Evolutionary conservation across 1,140 invertebrate species (phyloP).

Genomic region (Heliothis subflexa): DNA sequence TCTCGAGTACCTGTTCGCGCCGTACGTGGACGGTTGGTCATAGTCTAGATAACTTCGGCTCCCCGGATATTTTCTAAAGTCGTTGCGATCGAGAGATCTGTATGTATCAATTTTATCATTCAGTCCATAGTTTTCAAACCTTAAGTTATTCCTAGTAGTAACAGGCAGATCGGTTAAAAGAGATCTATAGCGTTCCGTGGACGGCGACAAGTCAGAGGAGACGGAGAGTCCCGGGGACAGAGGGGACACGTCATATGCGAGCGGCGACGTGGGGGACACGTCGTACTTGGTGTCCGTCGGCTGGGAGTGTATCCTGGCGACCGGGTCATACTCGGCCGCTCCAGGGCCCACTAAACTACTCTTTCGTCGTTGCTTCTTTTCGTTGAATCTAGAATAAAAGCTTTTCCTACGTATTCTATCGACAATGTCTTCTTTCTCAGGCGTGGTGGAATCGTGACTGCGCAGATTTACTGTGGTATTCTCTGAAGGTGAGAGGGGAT

Average conservation of each 20-base stretch:
- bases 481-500: slow-evolving; percentile 62
- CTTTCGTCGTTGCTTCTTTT: slow-evolving; percentile 89
- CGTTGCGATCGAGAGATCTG: slow-evolving; percentile 81
- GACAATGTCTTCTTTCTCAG: slow-evolving; percentile 90
- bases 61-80: slow-evolving; percentile 78
- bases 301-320: slow-evolving; percentile 79
- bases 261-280: slow-evolving; percentile 76
- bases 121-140: slow-evolving; percentile 71
- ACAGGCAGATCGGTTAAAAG: slow-evolving; percentile 71
- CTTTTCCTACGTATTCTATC: slow-evolving; percentile 95
- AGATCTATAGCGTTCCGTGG: slow-evolving; percentile 78
- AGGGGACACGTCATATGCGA: slow-evolving; percentile 75
- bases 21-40: slow-evolving; percentile 76
- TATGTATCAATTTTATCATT: slow-evolving; percentile 81
- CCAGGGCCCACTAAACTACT: slow-evolving; percentile 87
- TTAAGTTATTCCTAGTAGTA: slow-evolving; percentile 67
- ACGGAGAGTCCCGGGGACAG: slow-evolving; percentile 74
- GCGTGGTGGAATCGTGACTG: slow-evolving; percentile 74
- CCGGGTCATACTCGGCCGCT: slow-evolving; percentile 82
- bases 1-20: slow-evolving; percentile 75
- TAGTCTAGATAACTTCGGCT: slow-evolving; percentile 78
- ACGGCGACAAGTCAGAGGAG: slow-evolving; percentile 76
- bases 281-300: slow-evolving; percentile 74
- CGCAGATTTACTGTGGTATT: slow-evolving; percentile 61
- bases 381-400: slow-evolving; percentile 95